A percentile compares a stretch with the other conserved stretches of the same genome.
Conservation (phyloP, 2,888 invertebrate genomes). For the Argynnis bischoffii region DNA sequence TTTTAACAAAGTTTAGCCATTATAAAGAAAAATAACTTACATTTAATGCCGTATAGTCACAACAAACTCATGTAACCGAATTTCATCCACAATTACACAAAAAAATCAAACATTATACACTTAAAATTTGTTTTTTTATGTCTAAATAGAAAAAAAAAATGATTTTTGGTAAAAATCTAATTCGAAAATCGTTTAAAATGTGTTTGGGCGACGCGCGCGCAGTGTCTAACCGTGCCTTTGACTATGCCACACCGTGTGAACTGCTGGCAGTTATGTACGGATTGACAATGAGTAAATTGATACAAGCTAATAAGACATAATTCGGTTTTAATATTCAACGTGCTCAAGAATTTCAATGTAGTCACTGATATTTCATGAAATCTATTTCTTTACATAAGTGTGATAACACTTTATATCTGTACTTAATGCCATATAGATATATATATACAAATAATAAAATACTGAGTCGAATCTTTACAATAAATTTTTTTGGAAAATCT, state of each 20-base stretch:
- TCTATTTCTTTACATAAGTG: no score
- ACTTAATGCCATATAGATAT: no score
- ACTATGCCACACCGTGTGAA: constrained; percentile 9
- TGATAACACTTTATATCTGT: no score
- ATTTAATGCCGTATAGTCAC: not conserved
- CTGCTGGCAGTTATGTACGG: constrained; percentile 11
- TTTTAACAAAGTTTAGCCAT: no score
- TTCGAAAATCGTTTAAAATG: not conserved
- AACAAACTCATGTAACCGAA: constrained; percentile 9
- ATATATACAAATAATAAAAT: no score
- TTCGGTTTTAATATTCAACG: not conserved
- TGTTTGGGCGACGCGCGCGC: constrained; percentile 9
- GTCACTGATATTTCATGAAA: no score
- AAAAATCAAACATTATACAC: not conserved
- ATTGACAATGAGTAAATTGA: constrained; percentile 6
- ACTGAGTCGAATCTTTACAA: no score
- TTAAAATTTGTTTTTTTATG: not conserved
- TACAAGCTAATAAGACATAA: not conserved
- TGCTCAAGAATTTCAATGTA: no score
- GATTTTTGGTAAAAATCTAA: not conserved
- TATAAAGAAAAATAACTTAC: constrained; percentile 6
- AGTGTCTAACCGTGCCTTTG: constrained; percentile 1
- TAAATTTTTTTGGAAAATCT: no score
- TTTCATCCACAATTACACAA: constrained; percentile 5
- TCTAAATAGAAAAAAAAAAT: not conserved